Evolutionary conservation across 2,888 invertebrate species (phyloP), one percentile per base, ranked within the genome.

Genomic region (Drosophila parthenogenetica): DNA sequence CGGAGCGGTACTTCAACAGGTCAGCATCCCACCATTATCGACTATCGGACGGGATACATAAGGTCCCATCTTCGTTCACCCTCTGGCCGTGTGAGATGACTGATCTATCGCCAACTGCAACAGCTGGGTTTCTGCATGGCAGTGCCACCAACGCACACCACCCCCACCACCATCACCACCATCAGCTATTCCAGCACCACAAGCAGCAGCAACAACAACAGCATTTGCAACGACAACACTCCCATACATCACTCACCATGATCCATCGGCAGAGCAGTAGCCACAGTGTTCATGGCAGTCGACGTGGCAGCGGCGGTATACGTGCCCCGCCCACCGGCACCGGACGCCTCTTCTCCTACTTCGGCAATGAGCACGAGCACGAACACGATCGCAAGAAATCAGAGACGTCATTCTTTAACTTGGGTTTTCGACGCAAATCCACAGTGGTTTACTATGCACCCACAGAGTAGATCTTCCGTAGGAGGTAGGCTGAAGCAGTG

Each of bases 1-100:
- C 92, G 92, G 92, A 91, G 89, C 91, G 92, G 91, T 89, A 90
- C 90, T 86, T 89, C 90, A 91, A 90, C 90, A 87, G 92, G 92
- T 88, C 92, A 91, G 77, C 92, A 91, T 91, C 92, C 92, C 90
- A 92, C 90, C 88, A 91, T 90, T 90, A 92, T 92, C 84, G 92
- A 92, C 70, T 92, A 92, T 92, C 92, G 92, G 91, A 92, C 92
- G 91, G 92, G 92, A 72, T 97, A 97, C 93, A 97, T 98, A 92
- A 95, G 97, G 87, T 98, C 97, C 79, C 97, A 98, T 93, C 94
- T 98, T 89, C 95, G 98, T 85, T 98, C 98, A 89, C 97, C 97
- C 53, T 97, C 97, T 77, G 98, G 98, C 91, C 95, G 97, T 93
- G 98, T 98, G 93, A 95, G 98, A 95, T 98, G 96, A 97, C 95